phyloP scores from a whole-genome alignment of 2,797 vertebrate genomes.

The Notolepis coatsorum region DNA sequence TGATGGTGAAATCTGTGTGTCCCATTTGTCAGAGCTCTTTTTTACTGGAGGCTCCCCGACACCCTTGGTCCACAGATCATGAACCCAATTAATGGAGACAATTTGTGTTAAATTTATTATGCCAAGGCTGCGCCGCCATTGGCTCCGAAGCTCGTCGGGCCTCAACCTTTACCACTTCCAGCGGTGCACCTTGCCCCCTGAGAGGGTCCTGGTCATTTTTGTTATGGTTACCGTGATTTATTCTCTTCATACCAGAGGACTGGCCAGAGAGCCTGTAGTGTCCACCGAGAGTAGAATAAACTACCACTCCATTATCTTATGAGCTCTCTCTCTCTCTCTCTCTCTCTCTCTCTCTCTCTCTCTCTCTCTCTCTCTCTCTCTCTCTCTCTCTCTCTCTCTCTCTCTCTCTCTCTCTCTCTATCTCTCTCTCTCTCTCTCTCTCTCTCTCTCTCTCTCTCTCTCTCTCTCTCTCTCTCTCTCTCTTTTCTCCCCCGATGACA shows the following conservation, averaged over 20 bases:
- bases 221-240: conserved; percentile 80
- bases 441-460: no score
- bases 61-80: conserved; percentile 75
- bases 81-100: conserved; percentile 83
- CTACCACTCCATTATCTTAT: conserved; percentile 56
- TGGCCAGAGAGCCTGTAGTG: conserved; percentile 49
- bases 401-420: no score
- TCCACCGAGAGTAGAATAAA: conserved; percentile 65
- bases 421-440: no score
- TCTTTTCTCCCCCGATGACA: conserved; percentile 53
- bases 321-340: conserved; percentile 51
- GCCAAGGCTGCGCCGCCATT: conserved; percentile 47
- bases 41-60: conserved; percentile 74
- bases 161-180: conserved; percentile 64
- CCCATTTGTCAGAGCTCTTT: conserved; percentile 73
- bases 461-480: no score
- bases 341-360: no score
- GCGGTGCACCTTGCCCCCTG: conserved; percentile 40
- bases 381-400: no score
- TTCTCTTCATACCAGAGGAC: conserved; percentile 54
- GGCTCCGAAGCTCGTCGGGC: conserved; percentile 61
- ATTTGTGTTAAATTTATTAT: conserved; percentile 81
- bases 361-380: no score
- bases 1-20: conserved; percentile 60
- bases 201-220: conserved; percentile 66